Percentiles rank a stretch among this genome's conserved stretches.
These are phyloP conservation scores for Temnothorax ravouxi DNA, from an alignment of 2,888 invertebrate genomes.

Conservation along the genomic window DNA sequence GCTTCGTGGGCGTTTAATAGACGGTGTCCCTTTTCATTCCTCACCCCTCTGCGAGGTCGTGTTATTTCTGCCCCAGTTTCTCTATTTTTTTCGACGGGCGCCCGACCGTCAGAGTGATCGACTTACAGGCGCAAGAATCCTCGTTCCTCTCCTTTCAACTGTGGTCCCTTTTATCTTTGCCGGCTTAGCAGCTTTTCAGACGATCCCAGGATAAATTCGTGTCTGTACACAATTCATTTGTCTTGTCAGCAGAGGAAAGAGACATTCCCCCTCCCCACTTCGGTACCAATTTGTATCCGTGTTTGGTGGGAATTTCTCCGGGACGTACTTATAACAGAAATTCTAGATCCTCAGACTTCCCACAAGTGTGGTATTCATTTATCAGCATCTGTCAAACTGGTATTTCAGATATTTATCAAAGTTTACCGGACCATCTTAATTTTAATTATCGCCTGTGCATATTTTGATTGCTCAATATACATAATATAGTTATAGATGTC, in stretches of 20 bases:
- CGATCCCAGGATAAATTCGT: conserved; percentile 76
- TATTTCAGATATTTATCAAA: not conserved
- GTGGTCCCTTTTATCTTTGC: conserved; percentile 80
- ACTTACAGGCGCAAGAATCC: conserved; percentile 69
- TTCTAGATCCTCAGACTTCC: not conserved
- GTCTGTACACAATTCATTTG: conserved; percentile 79
- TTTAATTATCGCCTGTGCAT: not conserved
- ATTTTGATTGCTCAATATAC: not conserved
- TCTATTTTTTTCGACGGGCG: conserved; percentile 69
- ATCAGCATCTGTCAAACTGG: not conserved
- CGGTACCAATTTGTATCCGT: conserved; percentile 34
- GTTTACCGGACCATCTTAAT: not conserved
- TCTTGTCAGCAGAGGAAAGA: conserved; percentile 71
- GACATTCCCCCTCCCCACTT: not conserved
- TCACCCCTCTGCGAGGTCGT: conserved; percentile 48
- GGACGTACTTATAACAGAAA: not conserved
- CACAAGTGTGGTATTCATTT: not conserved
- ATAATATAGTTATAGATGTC: not conserved
- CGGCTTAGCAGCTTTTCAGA: conserved; percentile 76
- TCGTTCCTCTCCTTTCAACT: conserved; percentile 52
- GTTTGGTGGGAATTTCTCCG: conserved; percentile 37
- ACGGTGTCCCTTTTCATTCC: conserved; percentile 61
- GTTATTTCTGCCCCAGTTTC: conserved; percentile 64
- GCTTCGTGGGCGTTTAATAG: conserved; percentile 54
- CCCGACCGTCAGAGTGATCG: conserved; percentile 71